Base-by-base conservation (phyloP, 2,113 vertebrate genomes). In the Vimba vimba region DNA sequence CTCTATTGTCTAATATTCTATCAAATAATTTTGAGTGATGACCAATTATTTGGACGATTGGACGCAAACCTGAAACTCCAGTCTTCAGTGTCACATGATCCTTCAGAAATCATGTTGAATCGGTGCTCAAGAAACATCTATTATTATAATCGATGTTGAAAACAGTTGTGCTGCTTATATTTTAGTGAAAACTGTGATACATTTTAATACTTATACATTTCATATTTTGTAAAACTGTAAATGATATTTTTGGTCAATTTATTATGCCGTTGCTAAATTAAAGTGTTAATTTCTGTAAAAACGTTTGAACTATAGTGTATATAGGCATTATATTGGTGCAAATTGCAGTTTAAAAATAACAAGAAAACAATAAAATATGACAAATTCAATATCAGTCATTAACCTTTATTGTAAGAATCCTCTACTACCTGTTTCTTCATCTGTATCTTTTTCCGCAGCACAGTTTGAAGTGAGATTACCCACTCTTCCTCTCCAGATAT, bases 401-500 rank as follows among this genome's bases (percentile, higher is more conserved):
- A n/a, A 74, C 9, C 4, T 60, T 60, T 45, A 47, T 30, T 27
- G 17, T 47, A 21, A 50, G 39, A 60, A 25, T 62, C 36, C n/a
- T 52, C 7, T 66, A 5, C 50, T 60, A 79, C 62, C 76, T 30
- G 50, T 60, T 59, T 60, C 36, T 25, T 79, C 60, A 52, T 39
- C 75, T 3, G 4, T 55, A 62, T 69, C 57, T 85, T 43, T 79
- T 11, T 57, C 69, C 27, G 39, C 43, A 45, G 30, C n/a, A 39
- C 33, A 79, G 47, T 76, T 59, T 47, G 27, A 78, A 75, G 73
- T 30, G 4, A 52, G 23, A 50, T 77, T 50, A 10, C 68, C 57
- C 52, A 68, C 36, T 25, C 19, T 85, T 12, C 90, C 88, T 25
- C 90, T 93, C 95, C 95, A 96, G 83, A 96, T 96, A 85, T 93